Percentiles rank a stretch among this genome's conserved stretches.
phyloP scores from a whole-genome alignment of 2,113 vertebrate species.

The Mormyrus lacerda region DNA sequence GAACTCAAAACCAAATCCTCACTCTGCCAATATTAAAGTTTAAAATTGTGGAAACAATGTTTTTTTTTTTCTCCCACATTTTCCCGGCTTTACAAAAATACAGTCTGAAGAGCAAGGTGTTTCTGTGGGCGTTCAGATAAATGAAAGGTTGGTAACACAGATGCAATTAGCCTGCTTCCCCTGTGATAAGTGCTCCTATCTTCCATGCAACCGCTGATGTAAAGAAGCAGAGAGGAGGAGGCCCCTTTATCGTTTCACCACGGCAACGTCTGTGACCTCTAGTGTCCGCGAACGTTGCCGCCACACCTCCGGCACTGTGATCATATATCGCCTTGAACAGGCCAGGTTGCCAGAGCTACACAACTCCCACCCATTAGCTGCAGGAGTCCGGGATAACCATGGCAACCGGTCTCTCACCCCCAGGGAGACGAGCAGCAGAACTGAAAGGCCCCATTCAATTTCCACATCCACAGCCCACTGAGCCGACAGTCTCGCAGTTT shows the following conservation, averaged over 20 bases:
- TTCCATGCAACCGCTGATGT: neutral
- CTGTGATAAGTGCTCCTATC: constrained; percentile 10
- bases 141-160: neutral
- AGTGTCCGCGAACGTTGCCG: constrained; percentile 57
- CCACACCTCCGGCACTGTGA: constrained; percentile 47
- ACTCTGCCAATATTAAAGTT: neutral
- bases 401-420: constrained; percentile 86
- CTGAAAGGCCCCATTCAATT: constrained; percentile 81
- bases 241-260: neutral
- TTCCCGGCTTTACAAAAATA: neutral
- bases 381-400: constrained; percentile 92
- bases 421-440: constrained; percentile 76
- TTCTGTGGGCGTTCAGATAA: constrained; percentile 9
- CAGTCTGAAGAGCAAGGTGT: neutral
- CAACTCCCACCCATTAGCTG: constrained; percentile 80
- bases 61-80: neutral
- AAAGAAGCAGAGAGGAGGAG: constrained; percentile 18
- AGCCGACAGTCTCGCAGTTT: constrained; percentile 55
- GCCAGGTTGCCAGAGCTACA: constrained; percentile 72
- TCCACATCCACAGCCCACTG: constrained; percentile 63
- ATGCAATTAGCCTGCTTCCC: neutral
- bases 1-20: neutral
- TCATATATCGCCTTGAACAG: constrained; percentile 66
- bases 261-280: constrained; percentile 55
- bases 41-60: constrained; percentile 7